Base-by-base conservation (phyloP, 37 sponge, comb jelly and placozoan genomes). In the Cliona cf. orientalis region DNA sequence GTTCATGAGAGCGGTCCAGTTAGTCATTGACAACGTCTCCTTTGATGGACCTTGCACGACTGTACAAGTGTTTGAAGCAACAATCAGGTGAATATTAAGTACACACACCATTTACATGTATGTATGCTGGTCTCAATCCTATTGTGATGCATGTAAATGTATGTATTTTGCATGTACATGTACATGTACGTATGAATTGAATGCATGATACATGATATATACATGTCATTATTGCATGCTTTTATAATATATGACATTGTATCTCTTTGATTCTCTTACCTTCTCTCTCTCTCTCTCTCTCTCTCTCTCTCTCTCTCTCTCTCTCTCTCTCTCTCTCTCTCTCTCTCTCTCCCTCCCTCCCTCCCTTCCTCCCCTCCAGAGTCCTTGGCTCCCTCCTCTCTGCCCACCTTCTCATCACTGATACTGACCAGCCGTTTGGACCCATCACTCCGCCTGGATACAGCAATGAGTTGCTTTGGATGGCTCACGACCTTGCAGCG, bases 41-140 rank as follows among this genome's bases (percentile, higher is more conserved):
- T 99, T 99, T 64, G 70, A 84, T 62, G 80, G 86, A 17, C 80
- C 83, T 45, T 92, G 93, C 56, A 67, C 86, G 1, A 99, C 95
- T 46, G 97, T 99, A 7, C 97, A 96, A 80, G 99, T 99, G 31
- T 99, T 99, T 90, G 99, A 99, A 66, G 96, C 88, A 4, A 94
- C 86, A 31, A 99, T 99, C n/a, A 89, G 97, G 95, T 94, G 66
- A 22, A 46, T n/a, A n/a, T n/a, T n/a, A n/a, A n/a, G n/a, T n/a
- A n/a, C n/a, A n/a, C n/a, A n/a, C 69, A 68, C 5, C 28, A 68
- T 26, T 68, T 26, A 5, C 23, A 23, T 68, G 69, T 37, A 60
- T 31, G n/a, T n/a, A n/a, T n/a, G n/a, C n/a, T n/a, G n/a, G n/a
- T n/a, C n/a, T n/a, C n/a, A n/a, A n/a, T n/a, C n/a, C n/a, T n/a